A percentile compares a stretch with the other conserved stretches of the same genome.
These are phyloP conservation scores for Nerophis ophidion DNA, from an alignment of 2,113 vertebrate species.

Conservation along the genomic window DNA sequence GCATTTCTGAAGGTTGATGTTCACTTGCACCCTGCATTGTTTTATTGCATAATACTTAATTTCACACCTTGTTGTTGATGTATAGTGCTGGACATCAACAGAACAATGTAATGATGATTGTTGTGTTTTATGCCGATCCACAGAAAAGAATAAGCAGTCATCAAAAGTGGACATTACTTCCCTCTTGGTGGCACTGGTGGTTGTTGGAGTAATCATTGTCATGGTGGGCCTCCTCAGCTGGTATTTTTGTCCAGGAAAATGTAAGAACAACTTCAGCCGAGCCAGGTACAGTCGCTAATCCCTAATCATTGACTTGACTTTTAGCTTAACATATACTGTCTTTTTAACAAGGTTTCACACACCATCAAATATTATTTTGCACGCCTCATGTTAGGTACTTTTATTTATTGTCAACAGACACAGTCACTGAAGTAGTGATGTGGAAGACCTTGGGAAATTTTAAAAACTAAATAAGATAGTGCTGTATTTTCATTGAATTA, in stretches of 20 bases:
- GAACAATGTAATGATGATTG: background rate
- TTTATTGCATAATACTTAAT: background rate
- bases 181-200: conserved; percentile 84
- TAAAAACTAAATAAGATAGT: too few relatives aligned
- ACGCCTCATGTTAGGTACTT: too few relatives aligned
- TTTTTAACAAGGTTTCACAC: background rate
- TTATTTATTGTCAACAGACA: too few relatives aligned
- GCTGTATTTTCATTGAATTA: too few relatives aligned
- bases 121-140: conserved; percentile 16
- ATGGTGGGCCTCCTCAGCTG: conserved; percentile 75
- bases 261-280: conserved; percentile 45
- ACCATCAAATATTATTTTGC: too few relatives aligned
- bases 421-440: too few relatives aligned
- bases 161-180: conserved; percentile 78
- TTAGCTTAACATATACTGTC: background rate
- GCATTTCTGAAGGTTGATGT: background rate
- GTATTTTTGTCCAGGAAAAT: conserved; percentile 74
- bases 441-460: too few relatives aligned
- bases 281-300: conserved; percentile 31
- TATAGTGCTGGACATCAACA: background rate
- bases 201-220: conserved; percentile 76
- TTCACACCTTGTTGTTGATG: background rate
- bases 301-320: background rate
- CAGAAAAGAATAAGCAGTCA: conserved; percentile 41
- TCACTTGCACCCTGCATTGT: background rate